Conservation (phyloP, 2,888 invertebrate genomes). For the Agrotis exclamationis region DNA sequence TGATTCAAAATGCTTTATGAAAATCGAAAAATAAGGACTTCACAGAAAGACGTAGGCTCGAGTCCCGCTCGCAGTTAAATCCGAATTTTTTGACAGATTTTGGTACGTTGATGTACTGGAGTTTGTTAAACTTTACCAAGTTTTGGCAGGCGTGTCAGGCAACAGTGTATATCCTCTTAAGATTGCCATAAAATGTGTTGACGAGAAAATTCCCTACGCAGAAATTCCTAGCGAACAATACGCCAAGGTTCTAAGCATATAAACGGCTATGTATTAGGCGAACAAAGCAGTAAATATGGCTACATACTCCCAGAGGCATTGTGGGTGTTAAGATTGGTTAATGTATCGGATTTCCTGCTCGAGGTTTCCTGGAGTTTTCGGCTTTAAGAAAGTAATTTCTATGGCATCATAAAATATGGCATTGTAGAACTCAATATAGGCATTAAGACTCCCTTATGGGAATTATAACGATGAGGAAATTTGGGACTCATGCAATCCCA, state of each 20-base stretch:
- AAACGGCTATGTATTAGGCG: constrained; percentile 16
- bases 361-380: neutral
- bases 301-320: constrained; percentile 30
- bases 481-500: too few species aligned
- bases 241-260: neutral
- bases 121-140: too few species aligned
- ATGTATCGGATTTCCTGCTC: constrained; percentile 33
- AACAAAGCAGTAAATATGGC: constrained; percentile 40
- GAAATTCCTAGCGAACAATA: constrained; percentile 13
- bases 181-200: neutral
- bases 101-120: too few species aligned
- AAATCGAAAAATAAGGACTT: too few species aligned
- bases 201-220: neutral
- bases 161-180: too few species aligned
- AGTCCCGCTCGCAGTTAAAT: too few species aligned
- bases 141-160: too few species aligned
- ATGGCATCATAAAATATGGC: neutral
- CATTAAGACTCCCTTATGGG: neutral
- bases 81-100: too few species aligned
- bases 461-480: neutral
- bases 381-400: constrained; percentile 1
- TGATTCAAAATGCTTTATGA: too few species aligned
- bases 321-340: constrained; percentile 21
- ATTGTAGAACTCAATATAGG: too few species aligned
- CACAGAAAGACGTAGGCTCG: too few species aligned